Evolutionary conservation across 1,140 invertebrate genomes (phyloP).

Genomic region (Cryptotermes secundus): DNA sequence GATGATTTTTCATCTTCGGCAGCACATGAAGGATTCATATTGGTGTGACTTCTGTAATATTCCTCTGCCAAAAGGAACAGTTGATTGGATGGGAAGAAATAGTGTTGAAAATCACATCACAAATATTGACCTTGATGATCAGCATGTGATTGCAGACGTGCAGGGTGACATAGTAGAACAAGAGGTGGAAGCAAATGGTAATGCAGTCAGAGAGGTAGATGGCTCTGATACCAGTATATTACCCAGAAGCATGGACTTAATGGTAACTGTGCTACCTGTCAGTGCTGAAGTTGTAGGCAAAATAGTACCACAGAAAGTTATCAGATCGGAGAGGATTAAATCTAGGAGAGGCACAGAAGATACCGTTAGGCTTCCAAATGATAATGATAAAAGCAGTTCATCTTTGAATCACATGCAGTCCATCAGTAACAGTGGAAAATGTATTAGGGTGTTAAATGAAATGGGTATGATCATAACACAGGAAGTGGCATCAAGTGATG

Average conservation of each 20-base stretch:
- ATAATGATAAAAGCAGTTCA: not conserved
- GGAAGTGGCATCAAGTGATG: not conserved
- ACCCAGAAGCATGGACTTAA: not conserved
- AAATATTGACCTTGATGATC: no score
- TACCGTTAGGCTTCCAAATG: not conserved
- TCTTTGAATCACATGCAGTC: not conserved
- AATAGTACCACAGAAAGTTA: not conserved
- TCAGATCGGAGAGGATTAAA: not conserved
- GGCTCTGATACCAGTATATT: not conserved
- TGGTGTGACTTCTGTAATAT: slow-evolving; percentile 26
- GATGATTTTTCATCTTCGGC: slow-evolving; percentile 27
- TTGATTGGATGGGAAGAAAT: not conserved
- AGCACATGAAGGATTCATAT: slow-evolving; percentile 21
- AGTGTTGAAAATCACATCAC: not conserved
- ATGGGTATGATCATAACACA: not conserved
- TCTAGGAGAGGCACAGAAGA: not conserved
- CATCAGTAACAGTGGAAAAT: not conserved
- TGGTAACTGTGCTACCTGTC: not conserved
- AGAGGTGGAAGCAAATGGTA: not conserved
- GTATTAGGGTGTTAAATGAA: not conserved
- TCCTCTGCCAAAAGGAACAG: not conserved
- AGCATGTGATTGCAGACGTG: not conserved
- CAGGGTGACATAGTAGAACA: not conserved
- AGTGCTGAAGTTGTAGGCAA: not conserved
- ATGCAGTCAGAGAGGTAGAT: not conserved